Conservation (phyloP, 2,888 invertebrate species). For the Agonum fuliginosum region DNA sequence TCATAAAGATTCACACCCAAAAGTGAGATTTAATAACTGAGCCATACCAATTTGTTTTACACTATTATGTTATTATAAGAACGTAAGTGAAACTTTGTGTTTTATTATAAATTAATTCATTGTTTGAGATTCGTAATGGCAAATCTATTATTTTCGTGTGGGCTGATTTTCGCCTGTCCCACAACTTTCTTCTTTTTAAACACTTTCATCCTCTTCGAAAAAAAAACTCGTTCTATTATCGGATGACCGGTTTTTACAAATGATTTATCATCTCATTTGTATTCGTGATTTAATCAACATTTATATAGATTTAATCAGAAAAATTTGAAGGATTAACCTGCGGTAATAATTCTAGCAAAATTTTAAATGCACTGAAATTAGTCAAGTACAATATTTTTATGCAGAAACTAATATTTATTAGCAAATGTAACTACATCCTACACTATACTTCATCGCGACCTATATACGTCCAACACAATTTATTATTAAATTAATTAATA, state of each 20-base stretch:
- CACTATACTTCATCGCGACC: too few species aligned
- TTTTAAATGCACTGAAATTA: not conserved
- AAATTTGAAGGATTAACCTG: not conserved
- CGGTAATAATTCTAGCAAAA: not conserved
- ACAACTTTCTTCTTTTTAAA: not conserved
- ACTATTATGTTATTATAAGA: too few species aligned
- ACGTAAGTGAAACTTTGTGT: slow-evolving; percentile 34
- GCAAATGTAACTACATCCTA: too few species aligned
- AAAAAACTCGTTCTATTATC: not conserved
- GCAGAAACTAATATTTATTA: too few species aligned
- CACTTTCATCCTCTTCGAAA: not conserved
- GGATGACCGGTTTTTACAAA: not conserved
- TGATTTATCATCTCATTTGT: not conserved
- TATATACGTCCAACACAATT: too few species aligned
- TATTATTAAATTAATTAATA: too few species aligned
- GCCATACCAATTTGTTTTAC: too few species aligned
- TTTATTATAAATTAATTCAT: slow-evolving; percentile 22
- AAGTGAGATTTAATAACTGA: too few species aligned
- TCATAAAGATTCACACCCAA: too few species aligned
- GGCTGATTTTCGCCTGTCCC: not conserved
- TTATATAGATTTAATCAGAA: not conserved
- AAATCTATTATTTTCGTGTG: not conserved
- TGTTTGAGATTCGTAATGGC: not conserved
- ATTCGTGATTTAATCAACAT: not conserved
- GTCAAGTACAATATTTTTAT: not conserved